Conservation (phyloP, 2,113 vertebrate species). For the Strix uralensis region DNA sequence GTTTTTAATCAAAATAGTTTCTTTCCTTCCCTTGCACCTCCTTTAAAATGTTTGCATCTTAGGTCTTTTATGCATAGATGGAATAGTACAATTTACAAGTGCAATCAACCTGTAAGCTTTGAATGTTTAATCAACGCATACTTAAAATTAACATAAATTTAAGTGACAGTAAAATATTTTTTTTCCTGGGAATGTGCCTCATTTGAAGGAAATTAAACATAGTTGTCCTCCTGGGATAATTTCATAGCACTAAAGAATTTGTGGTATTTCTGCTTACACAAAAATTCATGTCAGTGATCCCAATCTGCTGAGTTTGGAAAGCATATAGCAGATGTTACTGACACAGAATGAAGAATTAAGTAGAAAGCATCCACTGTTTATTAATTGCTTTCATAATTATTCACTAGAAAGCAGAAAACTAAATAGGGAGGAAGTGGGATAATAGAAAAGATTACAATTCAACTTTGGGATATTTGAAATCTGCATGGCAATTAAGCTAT, state of each 20-base stretch:
- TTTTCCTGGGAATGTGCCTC: neutral
- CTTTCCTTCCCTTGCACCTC: neutral
- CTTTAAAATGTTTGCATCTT: neutral
- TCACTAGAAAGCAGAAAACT: constrained; percentile 10
- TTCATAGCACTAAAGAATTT: constrained; percentile 22
- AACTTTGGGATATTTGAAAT: neutral
- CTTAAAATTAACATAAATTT: constrained; percentile 12
- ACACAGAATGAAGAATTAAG: constrained; percentile 16
- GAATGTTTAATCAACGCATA: neutral
- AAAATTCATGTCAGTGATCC: constrained; percentile 22
- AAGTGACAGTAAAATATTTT: neutral
- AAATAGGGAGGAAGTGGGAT: neutral
- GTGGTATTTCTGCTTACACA: constrained; percentile 11
- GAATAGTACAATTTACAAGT: neutral
- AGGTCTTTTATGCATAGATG: neutral
- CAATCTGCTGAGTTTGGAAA: neutral
- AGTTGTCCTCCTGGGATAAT: constrained; percentile 2
- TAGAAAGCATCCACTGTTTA: constrained; percentile 33
- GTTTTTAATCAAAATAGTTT: neutral
- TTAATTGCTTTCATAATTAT: constrained; percentile 41
- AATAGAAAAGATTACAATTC: neutral
- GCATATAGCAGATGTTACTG: neutral
- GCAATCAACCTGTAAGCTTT: neutral
- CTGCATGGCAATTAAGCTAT: neutral
- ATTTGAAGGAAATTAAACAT: constrained; percentile 12